Base-by-base conservation (phyloP, 2,888 invertebrate genomes). In the Ethmia dodecea region DNA sequence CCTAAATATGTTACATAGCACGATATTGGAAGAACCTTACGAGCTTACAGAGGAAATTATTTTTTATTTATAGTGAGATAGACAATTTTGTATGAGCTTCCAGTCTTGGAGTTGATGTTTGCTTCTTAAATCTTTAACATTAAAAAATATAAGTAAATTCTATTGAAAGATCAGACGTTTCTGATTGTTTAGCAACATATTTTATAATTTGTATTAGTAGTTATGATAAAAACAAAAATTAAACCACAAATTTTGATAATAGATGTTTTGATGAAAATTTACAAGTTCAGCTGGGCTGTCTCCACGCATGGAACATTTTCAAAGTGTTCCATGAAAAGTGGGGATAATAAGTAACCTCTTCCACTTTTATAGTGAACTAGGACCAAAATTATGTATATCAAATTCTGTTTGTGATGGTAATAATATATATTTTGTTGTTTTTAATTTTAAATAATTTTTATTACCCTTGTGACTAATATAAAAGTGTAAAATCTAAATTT, bases 371-470 rank as follows among this genome's bases (percentile, higher is more conserved):
- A 70, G 64, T 52, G 50, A 69, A 63, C 60, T 76, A 77, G 71
- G 80, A 80, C 80, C 80, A 83, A 77, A 66, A 69, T 69, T 35
- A 64, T n/a, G n/a, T n/a, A n/a, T 69, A 71, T 64, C 58, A 68
- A 69, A 55, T 68, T 71, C 60, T 70, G 63, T 66, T 77, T 67
- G 45, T 60, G 62, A 61, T 61, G 54, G 56, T 59, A 60, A 62
- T 68, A 64, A 61, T 70, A 67, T 68, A 65, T 70, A 65, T 67
- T 63, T 63, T 68, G 64, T 72, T 77, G 75, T 75, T 76, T 78
- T 76, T 80, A 76, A 73, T 80, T 71, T 79, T 71, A 76, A 76
- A 65, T 69, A 55, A 64, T 67, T 8, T 75, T 76, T 77, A 75
- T 74, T 55, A 62, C 55, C 55, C 59, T 67, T 58, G 71, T 74